Evolutionary conservation across 2,113 vertebrate genomes (phyloP), one percentile per base, ranked within the genome.

Genomic region (Pitta sordida): DNA sequence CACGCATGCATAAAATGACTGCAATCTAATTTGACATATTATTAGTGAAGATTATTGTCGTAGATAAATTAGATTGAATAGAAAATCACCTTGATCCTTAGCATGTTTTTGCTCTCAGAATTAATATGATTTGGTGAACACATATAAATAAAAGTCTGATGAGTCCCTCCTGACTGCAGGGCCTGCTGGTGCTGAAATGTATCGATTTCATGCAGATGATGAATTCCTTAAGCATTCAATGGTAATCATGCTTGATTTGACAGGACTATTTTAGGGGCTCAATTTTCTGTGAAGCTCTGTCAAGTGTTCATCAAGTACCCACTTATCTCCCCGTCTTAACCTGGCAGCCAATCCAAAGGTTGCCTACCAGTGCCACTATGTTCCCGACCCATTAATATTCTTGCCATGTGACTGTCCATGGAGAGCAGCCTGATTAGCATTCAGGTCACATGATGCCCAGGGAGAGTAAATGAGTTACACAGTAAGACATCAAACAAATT

Each of bases 401-500:
- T 58, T 26, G 34, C 96, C 98, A 98, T 23, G 88, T 98, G 98
- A 98, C 96, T 98, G 98, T 98, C 98, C 98, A 97, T 78, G 41
- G 97, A 98, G 96, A 95, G 94, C 97, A 98, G 96, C 98, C 96
- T 98, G 97, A 98, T 98, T 98, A 98, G 97, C 97, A 98, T 98
- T 98, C 98, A 97, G 95, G 97, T 98, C 98, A 98, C 97, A 96
- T 98, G 98, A 97, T 96, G 97, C 96, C 97, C 86, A 95, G 98
- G 96, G 97, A 98, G 97, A 96, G 97, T 98, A 98, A 98, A 98
- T 98, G 98, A 98, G 98, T 98, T 98, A 98, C 98, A 98, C 98
- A 98, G 98, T 98, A 98, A 98, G 98, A 98, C 98, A 98, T 98
- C 98, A 98, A 98, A 98, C 98, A 98, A 98, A 98, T 98, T 98